A percentile compares a stretch with the other conserved stretches of the same genome.
Evolutionary conservation across 2,888 invertebrate genomes (phyloP).

Genomic region (Ophion ventricosus): DNA sequence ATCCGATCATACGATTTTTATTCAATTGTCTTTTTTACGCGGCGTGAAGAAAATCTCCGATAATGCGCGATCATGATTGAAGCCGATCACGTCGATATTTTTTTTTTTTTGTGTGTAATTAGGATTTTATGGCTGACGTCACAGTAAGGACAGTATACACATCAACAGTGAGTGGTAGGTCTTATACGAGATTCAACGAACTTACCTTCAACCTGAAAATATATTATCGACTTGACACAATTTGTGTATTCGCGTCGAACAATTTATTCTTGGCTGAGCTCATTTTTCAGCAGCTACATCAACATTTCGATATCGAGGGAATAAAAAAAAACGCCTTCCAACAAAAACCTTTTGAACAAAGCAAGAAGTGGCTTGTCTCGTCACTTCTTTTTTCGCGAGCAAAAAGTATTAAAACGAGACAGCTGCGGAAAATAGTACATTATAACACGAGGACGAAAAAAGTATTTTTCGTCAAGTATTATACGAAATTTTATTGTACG

Average conservation of each 20-base stretch:
- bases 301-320: no score
- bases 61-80: neutral
- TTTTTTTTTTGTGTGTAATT: conserved; percentile 59
- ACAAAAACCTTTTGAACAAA: no score
- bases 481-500: no score
- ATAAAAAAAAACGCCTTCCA: no score
- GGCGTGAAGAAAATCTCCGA: neutral
- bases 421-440: no score
- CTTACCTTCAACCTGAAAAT: conserved; percentile 81
- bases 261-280: neutral
- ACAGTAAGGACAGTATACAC: conserved; percentile 66
- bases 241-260: neutral
- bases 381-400: no score
- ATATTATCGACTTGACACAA: conserved; percentile 40
- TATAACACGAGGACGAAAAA: no score
- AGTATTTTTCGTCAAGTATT: no score
- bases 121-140: conserved; percentile 74
- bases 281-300: neutral
- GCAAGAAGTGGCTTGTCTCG: no score
- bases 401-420: no score
- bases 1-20: neutral
- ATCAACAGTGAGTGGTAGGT: conserved; percentile 68
- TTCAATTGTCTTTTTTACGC: neutral
- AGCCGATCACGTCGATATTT: neutral
- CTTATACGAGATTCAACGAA: conserved; percentile 69